Conservation (phyloP, 92 coral and sea anemone species). For the Heteractis magnifica region DNA sequence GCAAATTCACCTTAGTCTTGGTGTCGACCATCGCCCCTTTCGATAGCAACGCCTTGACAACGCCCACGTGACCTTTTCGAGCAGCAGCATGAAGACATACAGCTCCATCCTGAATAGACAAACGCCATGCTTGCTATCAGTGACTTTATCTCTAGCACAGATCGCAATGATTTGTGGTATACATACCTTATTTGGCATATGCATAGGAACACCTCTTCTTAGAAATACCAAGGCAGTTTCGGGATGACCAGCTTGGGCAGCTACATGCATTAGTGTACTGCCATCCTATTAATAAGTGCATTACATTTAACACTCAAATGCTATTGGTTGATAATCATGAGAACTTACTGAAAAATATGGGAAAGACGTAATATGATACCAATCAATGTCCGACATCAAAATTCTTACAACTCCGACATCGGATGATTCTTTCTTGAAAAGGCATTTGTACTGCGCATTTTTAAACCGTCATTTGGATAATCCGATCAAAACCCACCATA, state of each 20-base stretch:
- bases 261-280: slow-evolving; percentile 92
- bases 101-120: slow-evolving; percentile 78
- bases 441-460: background rate
- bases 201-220: slow-evolving; percentile 95
- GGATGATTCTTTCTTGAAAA: background rate
- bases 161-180: background rate
- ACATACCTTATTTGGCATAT: slow-evolving; percentile 97
- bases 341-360: too few relatives aligned
- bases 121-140: background rate
- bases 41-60: slow-evolving; percentile 80
- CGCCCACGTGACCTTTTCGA: slow-evolving; percentile 91
- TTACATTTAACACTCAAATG: background rate
- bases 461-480: background rate
- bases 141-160: background rate
- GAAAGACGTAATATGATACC: too few relatives aligned
- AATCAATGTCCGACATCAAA: too few relatives aligned
- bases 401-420: background rate
- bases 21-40: slow-evolving; percentile 96
- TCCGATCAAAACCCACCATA: background rate
- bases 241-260: slow-evolving; percentile 93
- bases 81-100: slow-evolving; percentile 98
- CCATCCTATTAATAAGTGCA: slow-evolving; percentile 64
- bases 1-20: slow-evolving; percentile 74
- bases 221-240: slow-evolving; percentile 91
- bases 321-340: too few relatives aligned